Evolutionary conservation across 2,888 invertebrate genomes (phyloP), one percentile per base, ranked within the genome.

Genomic region (Drosophila setosimentum): DNA sequence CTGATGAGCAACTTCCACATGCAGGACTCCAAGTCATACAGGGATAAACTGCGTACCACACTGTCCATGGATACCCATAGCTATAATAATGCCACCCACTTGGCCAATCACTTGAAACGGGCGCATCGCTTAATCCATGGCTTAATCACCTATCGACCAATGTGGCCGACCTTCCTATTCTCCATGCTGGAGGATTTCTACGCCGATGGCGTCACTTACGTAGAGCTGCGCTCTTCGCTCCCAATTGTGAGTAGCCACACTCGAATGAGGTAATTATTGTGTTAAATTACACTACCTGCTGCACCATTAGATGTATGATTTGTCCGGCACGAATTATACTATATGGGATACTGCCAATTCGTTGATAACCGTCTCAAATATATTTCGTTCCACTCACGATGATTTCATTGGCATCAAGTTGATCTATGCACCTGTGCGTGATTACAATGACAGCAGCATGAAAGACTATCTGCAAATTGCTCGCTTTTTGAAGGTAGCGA

Each of bases 321-420:
- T 96, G 33, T 93, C 96, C 65, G 96, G 96, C 0, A 94, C 93
- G 0, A 82, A 87, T 0, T 95, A 95, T 73, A 93, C 93, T 6
- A 92, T 93, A 0, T 30, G 94, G 2, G 94, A 96, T 48, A 94
- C 95, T 1, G 94, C 94, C 0, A 92, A 92, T 69, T 91, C 77
- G 94, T 6, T 96, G 94, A 67, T 94, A 93, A 73, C 93, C 94
- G 74, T 92, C 93, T 0, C 93, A 94, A 10, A 93, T 94, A 2
- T 93, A 93, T 78, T 96, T 95, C 82, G 90, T 93, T 27, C 88
- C 85, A 13, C 93, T 27, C 92, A 96, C 89, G 94, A 94, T 0
- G 94, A 95, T 73, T 96, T 96, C 71, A 86, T 95, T 40, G 96
- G 96, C 0, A 94, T 94, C 0, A 96, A 95, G 87, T 80, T 96